These are phyloP conservation scores for Sciurus niger DNA, from an alignment of 2,113 vertebrate species.

Conservation along the genomic window DNA sequence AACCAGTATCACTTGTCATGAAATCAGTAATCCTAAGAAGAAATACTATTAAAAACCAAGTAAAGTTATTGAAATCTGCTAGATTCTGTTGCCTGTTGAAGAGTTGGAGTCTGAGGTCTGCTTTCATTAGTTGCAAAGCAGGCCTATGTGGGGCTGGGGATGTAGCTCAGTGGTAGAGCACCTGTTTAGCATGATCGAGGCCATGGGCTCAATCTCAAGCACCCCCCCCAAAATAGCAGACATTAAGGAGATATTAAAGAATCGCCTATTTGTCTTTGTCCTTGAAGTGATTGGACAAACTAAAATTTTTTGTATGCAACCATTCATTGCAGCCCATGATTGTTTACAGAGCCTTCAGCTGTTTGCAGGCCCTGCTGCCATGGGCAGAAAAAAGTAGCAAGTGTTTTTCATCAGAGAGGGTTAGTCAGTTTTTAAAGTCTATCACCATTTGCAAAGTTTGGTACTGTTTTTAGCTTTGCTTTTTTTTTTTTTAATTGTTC, in stretches of 20 bases:
- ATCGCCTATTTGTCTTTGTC: neutral
- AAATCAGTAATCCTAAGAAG: conserved; percentile 34
- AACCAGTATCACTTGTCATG: neutral
- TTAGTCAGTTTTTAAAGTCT: neutral
- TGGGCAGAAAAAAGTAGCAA: neutral
- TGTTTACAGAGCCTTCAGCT: neutral
- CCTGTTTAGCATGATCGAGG: neutral
- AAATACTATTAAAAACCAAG: neutral
- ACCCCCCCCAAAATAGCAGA: neutral
- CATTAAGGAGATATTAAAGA: neutral
- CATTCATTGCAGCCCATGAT: rapidly evolving
- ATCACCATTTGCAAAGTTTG: neutral
- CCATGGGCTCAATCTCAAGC: neutral
- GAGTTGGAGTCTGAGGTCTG: neutral
- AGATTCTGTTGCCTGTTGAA: neutral
- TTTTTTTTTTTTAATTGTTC: neutral
- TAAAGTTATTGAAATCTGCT: neutral
- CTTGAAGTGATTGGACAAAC: neutral
- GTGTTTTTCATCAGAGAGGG: neutral
- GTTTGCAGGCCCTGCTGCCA: neutral
- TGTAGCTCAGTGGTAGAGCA: neutral
- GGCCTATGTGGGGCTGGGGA: neutral
- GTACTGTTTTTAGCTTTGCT: neutral
- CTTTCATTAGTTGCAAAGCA: neutral
- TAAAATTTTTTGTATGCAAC: neutral